These are phyloP conservation scores for Chroicocephalus ridibundus DNA, from an alignment of 2,113 vertebrate genomes.

Conservation along the genomic window DNA sequence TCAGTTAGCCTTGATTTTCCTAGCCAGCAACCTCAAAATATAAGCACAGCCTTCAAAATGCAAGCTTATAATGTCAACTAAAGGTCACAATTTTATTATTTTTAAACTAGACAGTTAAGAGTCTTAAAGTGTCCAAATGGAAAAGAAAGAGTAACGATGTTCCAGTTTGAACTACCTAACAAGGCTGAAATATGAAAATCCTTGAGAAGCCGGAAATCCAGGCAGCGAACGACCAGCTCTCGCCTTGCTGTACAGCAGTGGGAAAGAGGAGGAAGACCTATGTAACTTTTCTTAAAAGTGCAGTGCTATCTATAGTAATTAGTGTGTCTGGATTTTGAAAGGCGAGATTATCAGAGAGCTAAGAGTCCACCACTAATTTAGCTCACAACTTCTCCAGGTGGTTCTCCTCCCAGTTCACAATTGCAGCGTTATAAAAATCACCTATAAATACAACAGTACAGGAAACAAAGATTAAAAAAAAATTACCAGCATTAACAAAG, in stretches of 20 bases:
- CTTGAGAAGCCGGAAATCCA: background rate
- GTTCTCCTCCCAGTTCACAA: background rate
- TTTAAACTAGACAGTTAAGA: background rate
- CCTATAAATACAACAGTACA: background rate
- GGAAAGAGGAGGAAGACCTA: background rate
- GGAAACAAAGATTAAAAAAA: background rate
- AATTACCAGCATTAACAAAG: background rate
- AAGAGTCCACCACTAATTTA: background rate
- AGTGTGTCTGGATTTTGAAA: background rate
- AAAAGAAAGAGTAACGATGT: background rate
- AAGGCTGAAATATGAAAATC: background rate
- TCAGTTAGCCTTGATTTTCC: background rate
- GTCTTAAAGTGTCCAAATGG: background rate
- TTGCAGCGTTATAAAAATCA: background rate
- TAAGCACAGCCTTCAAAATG: background rate
- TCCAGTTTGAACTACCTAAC: background rate
- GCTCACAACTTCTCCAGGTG: background rate
- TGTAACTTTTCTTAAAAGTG: background rate
- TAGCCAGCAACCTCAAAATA: background rate
- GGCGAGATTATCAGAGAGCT: background rate
- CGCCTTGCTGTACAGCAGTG: background rate
- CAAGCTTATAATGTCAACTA: background rate
- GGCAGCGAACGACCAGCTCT: background rate
- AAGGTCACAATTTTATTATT: slow-evolving; percentile 7
- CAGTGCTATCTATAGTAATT: background rate